Conservation (phyloP, 2,888 invertebrate genomes). For the Anagyrus pseudococci region DNA sequence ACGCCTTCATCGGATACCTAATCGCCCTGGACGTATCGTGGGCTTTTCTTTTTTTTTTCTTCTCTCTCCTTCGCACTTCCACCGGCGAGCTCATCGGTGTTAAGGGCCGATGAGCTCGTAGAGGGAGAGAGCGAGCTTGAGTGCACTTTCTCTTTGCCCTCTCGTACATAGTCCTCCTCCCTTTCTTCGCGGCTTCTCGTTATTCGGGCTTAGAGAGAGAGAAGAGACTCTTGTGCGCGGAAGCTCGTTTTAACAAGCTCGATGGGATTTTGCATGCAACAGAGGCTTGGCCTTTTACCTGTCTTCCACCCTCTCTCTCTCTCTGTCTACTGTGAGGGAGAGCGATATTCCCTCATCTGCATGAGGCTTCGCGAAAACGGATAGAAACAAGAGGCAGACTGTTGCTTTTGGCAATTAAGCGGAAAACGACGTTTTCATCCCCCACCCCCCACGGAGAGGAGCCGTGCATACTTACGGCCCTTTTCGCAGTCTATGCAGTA, state of each 20-base stretch:
- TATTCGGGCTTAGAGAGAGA: not conserved
- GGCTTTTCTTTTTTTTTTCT: conserved; percentile 2
- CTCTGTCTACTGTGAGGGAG: no score
- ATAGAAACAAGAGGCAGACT: no score
- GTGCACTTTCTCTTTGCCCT: not conserved
- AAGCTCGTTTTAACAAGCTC: conserved; percentile 12
- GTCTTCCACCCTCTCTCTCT: no score
- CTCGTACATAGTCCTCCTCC: no score
- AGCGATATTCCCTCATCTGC: no score
- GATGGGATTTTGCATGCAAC: conserved; percentile 18
- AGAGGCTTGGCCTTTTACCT: no score
- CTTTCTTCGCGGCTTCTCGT: not conserved
- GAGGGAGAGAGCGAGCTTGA: not conserved
- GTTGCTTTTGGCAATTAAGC: no score
- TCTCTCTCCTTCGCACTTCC: not conserved
- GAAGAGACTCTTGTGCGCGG: conserved; percentile 4
- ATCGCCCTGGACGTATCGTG: conserved; percentile 17
- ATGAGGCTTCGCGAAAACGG: no score
- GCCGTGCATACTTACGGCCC: no score
- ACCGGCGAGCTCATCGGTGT: not conserved
- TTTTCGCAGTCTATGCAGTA: no score
- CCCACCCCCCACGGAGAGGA: no score
- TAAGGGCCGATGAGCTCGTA: conserved; percentile 4
- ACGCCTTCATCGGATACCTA: conserved; percentile 32
- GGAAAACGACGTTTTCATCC: no score